Conservation (phyloP, 2,888 invertebrate species). For the Ctena decussata region DNA sequence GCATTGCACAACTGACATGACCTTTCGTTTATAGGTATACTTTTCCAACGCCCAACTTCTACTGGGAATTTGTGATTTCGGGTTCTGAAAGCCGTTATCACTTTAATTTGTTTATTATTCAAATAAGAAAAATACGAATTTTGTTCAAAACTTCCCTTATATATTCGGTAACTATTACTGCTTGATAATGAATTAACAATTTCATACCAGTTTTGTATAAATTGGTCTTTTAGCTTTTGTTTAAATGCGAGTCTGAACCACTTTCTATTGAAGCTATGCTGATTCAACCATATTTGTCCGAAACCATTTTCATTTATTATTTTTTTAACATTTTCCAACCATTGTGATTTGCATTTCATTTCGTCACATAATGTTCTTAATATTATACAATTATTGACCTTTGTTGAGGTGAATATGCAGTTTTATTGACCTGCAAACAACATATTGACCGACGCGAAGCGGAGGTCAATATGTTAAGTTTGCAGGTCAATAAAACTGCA, state of each 20-base stretch:
- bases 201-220: neutral
- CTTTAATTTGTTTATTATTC: neutral
- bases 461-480: too few relatives aligned
- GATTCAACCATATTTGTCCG: neutral
- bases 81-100: neutral
- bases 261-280: neutral
- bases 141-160: neutral
- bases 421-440: too few relatives aligned
- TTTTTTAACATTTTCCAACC: neutral
- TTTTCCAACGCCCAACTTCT: neutral
- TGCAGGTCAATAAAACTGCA: too few relatives aligned
- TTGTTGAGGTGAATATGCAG: too few relatives aligned
- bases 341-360: neutral
- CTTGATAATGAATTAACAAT: neutral
- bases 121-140: neutral
- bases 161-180: neutral
- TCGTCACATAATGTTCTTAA: neutral
- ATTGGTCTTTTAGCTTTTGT: neutral
- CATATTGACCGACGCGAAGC: too few relatives aligned
- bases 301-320: neutral
- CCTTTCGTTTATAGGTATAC: too few relatives aligned
- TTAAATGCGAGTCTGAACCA: neutral
- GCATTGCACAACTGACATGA: too few relatives aligned
- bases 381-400: neutral
- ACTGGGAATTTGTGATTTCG: neutral